These are phyloP conservation scores for Phalera bucephala DNA, from an alignment of 2,888 invertebrate species.

Conservation along the genomic window DNA sequence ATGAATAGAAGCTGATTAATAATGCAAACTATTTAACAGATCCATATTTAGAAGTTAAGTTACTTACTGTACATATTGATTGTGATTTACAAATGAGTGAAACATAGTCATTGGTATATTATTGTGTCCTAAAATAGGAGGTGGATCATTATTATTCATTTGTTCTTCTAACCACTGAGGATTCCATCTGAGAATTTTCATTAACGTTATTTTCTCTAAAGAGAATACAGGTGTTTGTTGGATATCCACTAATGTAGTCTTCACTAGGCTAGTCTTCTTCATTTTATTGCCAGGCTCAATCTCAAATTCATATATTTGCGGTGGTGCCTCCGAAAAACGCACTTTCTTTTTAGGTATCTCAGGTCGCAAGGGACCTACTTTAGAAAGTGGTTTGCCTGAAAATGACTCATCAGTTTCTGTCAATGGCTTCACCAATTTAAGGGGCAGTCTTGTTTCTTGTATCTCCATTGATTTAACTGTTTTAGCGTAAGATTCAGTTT, in stretches of 20 bases:
- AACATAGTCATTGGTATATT: conserved; percentile 78
- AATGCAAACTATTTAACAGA: too few species aligned
- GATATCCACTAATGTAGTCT: conserved; percentile 48
- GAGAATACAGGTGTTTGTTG: conserved; percentile 58
- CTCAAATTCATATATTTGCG: conserved; percentile 52
- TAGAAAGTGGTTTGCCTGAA: conserved; percentile 57
- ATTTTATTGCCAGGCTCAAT: conserved; percentile 67
- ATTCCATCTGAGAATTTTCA: conserved; percentile 85
- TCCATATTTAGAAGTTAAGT: too few species aligned
- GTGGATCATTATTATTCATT: conserved; percentile 68
- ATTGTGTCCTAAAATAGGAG: conserved; percentile 78
- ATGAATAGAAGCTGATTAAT: too few species aligned
- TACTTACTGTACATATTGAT: conserved; percentile 84
- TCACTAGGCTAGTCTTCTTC: conserved; percentile 60
- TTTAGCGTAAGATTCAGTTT: conserved; percentile 11
- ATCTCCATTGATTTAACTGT: conserved; percentile 15
- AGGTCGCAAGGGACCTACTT: conserved; percentile 50
- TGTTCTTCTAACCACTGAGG: conserved; percentile 86
- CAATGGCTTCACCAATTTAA: conserved; percentile 52
- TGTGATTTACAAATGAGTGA: conserved; percentile 78
- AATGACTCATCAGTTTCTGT: conserved; percentile 41
- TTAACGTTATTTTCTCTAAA: conserved; percentile 72
- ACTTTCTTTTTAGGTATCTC: conserved; percentile 57
- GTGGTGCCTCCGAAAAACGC: conserved; percentile 51
- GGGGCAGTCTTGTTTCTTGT: conserved; percentile 40